Evolutionary conservation across 2,113 vertebrate genomes (phyloP).

Genomic region (Mobula hypostoma): DNA sequence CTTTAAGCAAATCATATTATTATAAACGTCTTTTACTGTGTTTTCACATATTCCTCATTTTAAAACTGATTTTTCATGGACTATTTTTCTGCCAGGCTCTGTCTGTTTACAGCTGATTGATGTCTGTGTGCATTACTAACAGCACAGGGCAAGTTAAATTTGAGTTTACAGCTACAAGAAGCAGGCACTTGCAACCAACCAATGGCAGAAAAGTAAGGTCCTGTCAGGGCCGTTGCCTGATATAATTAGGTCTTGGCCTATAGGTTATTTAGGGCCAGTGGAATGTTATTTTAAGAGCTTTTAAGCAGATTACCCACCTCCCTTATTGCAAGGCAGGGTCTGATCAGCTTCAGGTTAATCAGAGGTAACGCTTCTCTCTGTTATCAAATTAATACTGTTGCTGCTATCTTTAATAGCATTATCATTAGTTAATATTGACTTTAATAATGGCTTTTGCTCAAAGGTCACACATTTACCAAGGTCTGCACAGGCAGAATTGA

Average conservation of each 20-base stretch:
- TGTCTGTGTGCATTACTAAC: neutral
- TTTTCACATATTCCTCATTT: constrained; percentile 14
- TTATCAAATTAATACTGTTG: neutral
- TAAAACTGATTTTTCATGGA: neutral
- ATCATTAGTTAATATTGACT: neutral
- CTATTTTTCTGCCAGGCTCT: neutral
- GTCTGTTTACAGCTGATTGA: neutral
- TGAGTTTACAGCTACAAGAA: neutral
- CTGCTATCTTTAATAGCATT: neutral
- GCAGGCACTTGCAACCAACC: neutral
- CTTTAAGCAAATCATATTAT: constrained; percentile 8
- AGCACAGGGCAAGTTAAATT: neutral
- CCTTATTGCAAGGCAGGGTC: neutral
- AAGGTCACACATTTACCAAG: neutral
- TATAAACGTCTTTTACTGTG: constrained; percentile 21
- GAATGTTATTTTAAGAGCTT: neutral
- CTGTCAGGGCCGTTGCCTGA: neutral
- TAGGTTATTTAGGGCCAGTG: neutral
- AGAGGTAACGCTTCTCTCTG: neutral
- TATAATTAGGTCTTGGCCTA: neutral
- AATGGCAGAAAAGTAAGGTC: neutral
- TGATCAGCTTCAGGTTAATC: neutral
- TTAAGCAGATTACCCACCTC: neutral
- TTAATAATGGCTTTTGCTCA: neutral
- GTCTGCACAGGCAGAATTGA: neutral